phyloP scores from a whole-genome alignment of 2,113 vertebrate species.

The Numida meleagris region DNA sequence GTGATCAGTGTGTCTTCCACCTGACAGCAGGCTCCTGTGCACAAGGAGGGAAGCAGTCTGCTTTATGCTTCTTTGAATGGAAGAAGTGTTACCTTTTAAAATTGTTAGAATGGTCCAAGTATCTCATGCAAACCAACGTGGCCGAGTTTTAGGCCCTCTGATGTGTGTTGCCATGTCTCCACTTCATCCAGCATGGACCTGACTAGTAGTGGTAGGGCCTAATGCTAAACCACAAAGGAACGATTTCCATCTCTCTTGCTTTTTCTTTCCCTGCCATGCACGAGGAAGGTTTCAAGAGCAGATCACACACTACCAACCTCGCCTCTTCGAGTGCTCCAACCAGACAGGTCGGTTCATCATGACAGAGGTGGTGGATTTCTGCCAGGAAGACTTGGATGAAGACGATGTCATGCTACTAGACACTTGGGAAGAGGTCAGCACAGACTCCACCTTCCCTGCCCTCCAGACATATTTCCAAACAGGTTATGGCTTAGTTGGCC shows the following conservation, averaged over 20 bases:
- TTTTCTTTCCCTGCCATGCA: background rate
- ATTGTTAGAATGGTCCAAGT: rapidly evolving
- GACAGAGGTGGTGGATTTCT: constrained; percentile 85
- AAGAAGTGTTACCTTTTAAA: background rate
- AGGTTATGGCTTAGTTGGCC: background rate
- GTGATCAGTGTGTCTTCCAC: background rate
- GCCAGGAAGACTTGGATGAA: constrained; percentile 89
- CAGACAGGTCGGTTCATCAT: constrained; percentile 87
- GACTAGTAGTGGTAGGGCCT: background rate
- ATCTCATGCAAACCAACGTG: background rate
- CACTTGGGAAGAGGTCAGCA: constrained; percentile 91
- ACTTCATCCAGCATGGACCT: background rate
- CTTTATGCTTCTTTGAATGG: background rate
- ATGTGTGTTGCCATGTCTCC: background rate
- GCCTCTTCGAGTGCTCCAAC: constrained; percentile 93
- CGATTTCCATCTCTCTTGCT: background rate
- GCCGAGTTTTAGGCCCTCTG: background rate
- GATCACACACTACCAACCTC: constrained; percentile 76
- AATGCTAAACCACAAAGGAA: background rate
- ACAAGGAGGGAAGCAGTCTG: background rate
- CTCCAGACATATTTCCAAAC: background rate
- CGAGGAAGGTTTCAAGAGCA: constrained; percentile 81
- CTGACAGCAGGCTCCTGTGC: background rate
- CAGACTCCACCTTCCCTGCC: background rate
- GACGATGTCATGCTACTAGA: constrained; percentile 93